Conservation (phyloP, 2,113 vertebrate genomes). For the Emydocephalus ijimae region DNA sequence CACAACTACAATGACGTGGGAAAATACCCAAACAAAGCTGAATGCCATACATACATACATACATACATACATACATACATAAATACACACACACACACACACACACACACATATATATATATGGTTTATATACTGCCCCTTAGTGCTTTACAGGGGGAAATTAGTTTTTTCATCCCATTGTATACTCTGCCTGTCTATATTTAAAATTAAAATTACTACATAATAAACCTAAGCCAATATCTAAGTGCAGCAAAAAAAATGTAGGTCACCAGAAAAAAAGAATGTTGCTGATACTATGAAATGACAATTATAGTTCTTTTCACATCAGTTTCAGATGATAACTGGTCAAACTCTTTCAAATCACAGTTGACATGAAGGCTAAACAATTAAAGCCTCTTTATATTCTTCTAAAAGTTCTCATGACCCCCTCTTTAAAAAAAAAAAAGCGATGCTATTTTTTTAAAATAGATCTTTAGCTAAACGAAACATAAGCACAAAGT, state of each 20-base stretch:
- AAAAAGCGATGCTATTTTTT: neutral
- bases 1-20: too few species aligned
- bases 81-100: too few species aligned
- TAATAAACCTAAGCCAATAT: neutral
- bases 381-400: constrained; percentile 18
- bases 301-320: neutral
- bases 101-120: too few species aligned
- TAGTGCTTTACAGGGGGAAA: neutral
- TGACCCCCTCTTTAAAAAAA: constrained; percentile 20
- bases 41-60: too few species aligned
- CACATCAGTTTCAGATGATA: neutral
- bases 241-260: constrained; percentile 23
- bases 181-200: neutral
- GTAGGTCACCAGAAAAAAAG: constrained; percentile 30
- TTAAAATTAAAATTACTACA: neutral
- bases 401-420: constrained; percentile 10
- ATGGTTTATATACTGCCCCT: too few species aligned
- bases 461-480: neutral
- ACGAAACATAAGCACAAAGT: neutral
- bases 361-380: constrained; percentile 36
- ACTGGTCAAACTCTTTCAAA: constrained; percentile 7
- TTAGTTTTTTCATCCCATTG: neutral
- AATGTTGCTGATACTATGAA: constrained; percentile 9
- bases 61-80: too few species aligned
- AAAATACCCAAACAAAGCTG: too few species aligned